phyloP scores from a whole-genome alignment of 2,113 vertebrate genomes.

The Siniperca knerii region DNA sequence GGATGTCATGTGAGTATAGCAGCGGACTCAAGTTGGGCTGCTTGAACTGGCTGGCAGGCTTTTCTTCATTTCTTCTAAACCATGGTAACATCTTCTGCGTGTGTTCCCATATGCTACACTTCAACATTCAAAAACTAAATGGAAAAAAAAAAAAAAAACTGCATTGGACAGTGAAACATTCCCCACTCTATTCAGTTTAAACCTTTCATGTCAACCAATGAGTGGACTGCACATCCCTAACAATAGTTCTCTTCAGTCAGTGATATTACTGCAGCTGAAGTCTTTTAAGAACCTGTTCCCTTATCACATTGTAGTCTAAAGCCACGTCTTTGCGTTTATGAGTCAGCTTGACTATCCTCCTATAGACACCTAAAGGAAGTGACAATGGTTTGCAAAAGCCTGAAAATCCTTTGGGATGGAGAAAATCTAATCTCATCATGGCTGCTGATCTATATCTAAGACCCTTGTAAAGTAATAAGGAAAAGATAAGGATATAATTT shows the following conservation, averaged over 20 bases:
- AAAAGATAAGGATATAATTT: slow-evolving; percentile 63
- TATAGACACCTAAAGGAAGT: slow-evolving; percentile 13
- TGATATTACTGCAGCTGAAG: neutral
- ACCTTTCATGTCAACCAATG: neutral
- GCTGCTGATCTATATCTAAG: slow-evolving; percentile 58
- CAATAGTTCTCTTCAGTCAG: neutral
- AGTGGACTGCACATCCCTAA: neutral
- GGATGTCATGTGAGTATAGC: neutral
- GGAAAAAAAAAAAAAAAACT: neutral
- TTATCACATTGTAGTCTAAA: slow-evolving; percentile 10
- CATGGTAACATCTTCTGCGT: neutral
- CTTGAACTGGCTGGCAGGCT: neutral
- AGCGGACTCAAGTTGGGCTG: too few species aligned
- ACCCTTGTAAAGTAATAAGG: slow-evolving; percentile 26
- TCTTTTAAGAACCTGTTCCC: neutral
- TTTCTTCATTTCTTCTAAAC: neutral
- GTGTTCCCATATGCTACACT: neutral
- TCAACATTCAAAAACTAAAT: neutral
- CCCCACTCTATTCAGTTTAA: neutral
- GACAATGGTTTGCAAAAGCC: slow-evolving; percentile 27
- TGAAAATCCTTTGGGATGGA: slow-evolving; percentile 1
- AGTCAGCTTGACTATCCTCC: neutral
- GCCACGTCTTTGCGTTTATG: neutral
- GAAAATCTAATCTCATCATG: slow-evolving; percentile 41
- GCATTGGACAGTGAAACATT: neutral